Evolutionary conservation across 2,797 vertebrate genomes (phyloP).

Genomic region (Phoxinus dragarum): DNA sequence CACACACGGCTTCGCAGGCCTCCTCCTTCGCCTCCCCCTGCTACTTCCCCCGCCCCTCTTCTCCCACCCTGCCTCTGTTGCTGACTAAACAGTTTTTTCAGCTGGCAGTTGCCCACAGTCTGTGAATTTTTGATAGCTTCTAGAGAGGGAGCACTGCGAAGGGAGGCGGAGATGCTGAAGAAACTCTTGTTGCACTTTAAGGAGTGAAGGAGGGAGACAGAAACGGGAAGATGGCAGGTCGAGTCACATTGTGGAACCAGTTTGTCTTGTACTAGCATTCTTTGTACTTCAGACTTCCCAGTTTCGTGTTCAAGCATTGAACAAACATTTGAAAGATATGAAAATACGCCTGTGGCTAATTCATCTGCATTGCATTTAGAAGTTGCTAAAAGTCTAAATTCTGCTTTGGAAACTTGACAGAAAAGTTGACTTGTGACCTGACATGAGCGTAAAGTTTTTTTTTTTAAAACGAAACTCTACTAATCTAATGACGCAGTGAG

Average conservation of each 20-base stretch:
- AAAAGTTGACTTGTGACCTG: background rate
- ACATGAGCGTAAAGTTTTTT: background rate
- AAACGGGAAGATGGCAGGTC: slow-evolving; percentile 46
- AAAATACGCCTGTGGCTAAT: background rate
- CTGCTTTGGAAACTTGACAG: background rate
- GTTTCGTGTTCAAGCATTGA: slow-evolving; percentile 11
- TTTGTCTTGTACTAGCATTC: slow-evolving; percentile 61
- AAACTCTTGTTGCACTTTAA: slow-evolving; percentile 41
- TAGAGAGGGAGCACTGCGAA: slow-evolving; percentile 67
- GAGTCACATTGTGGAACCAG: slow-evolving; percentile 58
- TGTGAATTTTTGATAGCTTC: slow-evolving; percentile 76
- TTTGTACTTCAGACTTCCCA: slow-evolving; percentile 1
- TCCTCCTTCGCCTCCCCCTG: slow-evolving; percentile 47
- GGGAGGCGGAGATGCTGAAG: slow-evolving; percentile 64
- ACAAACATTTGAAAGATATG: slow-evolving; percentile 32
- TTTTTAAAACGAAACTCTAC: background rate
- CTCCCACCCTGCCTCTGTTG: slow-evolving; percentile 66
- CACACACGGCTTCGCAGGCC: slow-evolving; percentile 48
- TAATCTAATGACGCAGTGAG: background rate
- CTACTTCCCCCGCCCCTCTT: slow-evolving; percentile 54
- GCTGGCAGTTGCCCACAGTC: slow-evolving; percentile 75
- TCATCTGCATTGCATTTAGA: background rate
- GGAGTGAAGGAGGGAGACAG: slow-evolving; percentile 8
- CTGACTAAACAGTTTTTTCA: slow-evolving; percentile 86
- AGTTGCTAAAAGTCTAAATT: background rate